Conservation (phyloP, 2,888 invertebrate genomes). For the Drosophila stalkeri region DNA sequence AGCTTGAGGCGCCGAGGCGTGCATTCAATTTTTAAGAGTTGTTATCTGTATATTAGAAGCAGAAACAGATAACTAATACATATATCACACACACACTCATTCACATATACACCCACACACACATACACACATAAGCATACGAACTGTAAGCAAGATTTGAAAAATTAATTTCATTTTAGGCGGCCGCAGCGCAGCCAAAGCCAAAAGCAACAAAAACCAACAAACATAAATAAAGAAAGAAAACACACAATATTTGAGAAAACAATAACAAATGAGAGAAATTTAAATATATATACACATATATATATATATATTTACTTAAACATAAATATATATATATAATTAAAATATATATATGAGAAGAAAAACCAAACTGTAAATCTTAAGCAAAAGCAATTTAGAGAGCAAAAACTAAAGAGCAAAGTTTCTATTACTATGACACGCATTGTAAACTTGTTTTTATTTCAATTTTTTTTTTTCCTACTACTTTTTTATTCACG, state of each 20-base stretch:
- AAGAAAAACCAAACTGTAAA: constrained; percentile 51
- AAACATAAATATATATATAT: constrained; percentile 29
- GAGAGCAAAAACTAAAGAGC: constrained; percentile 51
- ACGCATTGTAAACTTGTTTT: constrained; percentile 51
- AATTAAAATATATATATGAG: constrained; percentile 27
- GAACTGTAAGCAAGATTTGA: constrained; percentile 41
- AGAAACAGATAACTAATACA: constrained; percentile 63
- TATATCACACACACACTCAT: constrained; percentile 26
- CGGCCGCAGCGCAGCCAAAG: constrained; percentile 64
- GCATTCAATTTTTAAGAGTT: constrained; percentile 55
- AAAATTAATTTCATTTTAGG: constrained; percentile 36
- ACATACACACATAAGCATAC: constrained; percentile 16
- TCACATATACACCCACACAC: constrained; percentile 21
- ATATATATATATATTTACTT: constrained; percentile 41
- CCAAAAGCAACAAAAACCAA: constrained; percentile 75
- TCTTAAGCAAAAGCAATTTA: constrained; percentile 58
- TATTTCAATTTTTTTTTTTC: constrained; percentile 3
- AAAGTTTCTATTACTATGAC: constrained; percentile 59
- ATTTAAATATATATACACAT: constrained; percentile 47
- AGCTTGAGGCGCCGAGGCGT: constrained; percentile 44
- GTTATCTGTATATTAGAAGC: constrained; percentile 45
- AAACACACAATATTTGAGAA: constrained; percentile 35
- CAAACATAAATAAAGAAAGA: constrained; percentile 7
- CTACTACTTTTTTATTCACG: neutral
- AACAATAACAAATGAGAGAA: constrained; percentile 40